These are phyloP conservation scores for Chinchilla lanigera DNA, from an alignment of 2,113 vertebrate species.

Conservation along the genomic window DNA sequence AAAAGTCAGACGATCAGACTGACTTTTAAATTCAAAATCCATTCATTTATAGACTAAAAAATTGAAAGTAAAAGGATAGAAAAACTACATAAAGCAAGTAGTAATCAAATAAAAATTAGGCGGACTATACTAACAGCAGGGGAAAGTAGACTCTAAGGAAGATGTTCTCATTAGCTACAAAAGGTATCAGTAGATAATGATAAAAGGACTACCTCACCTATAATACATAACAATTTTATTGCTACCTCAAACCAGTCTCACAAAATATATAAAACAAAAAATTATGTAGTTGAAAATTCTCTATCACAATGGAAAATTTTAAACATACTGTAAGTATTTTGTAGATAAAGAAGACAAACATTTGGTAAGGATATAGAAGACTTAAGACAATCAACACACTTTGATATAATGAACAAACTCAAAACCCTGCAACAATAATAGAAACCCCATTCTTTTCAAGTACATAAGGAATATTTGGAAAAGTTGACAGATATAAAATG, in stretches of 20 bases:
- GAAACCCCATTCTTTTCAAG: neutral
- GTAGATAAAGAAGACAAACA: neutral
- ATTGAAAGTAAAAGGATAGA: neutral
- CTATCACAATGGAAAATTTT: neutral
- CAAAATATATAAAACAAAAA: constrained; percentile 6
- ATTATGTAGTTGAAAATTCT: neutral
- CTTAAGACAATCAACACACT: neutral
- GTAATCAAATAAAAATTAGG: neutral
- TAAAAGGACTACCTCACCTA: neutral
- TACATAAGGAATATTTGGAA: neutral
- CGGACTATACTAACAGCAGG: neutral
- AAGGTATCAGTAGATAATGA: neutral
- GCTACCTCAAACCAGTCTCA: neutral
- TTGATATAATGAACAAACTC: neutral
- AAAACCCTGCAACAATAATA: neutral
- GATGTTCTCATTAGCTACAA: neutral
- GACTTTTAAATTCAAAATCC: constrained; percentile 6
- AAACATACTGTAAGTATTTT: neutral
- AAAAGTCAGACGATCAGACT: neutral
- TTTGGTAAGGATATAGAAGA: neutral
- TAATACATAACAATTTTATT: neutral
- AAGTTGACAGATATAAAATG: neutral
- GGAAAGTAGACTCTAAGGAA: neutral
- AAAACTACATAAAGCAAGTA: neutral
- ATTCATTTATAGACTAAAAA: neutral